phyloP scores from a whole-genome alignment of 2,888 invertebrate species.

The Caenorhabditis sp. region DNA sequence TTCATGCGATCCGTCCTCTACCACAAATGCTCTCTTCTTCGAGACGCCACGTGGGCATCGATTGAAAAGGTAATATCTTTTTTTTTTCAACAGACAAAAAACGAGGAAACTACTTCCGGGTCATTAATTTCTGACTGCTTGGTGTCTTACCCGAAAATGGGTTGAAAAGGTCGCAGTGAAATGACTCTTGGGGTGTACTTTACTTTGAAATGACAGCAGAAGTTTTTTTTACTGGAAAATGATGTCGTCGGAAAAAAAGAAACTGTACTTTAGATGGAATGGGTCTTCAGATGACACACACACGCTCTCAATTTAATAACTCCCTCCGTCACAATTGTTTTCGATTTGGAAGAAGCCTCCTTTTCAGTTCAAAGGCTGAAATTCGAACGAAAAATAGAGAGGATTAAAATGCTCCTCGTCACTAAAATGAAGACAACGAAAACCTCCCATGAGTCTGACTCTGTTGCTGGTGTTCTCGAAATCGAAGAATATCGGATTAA shows the following conservation, averaged over 20 bases:
- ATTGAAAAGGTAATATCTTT: slow-evolving; percentile 52
- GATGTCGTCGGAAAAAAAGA: neutral
- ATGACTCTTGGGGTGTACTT: neutral
- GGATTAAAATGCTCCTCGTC: slow-evolving; percentile 32
- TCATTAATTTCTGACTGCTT: slow-evolving; percentile 25
- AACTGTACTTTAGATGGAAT: neutral
- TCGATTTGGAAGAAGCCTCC: slow-evolving; percentile 8
- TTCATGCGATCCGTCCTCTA: slow-evolving; percentile 58
- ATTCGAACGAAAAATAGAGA: neutral
- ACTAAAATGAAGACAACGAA: neutral
- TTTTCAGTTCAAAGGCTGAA: neutral
- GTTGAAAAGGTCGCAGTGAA: slow-evolving; percentile 10
- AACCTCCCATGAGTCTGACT: neutral
- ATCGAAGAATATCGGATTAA: slow-evolving; percentile 6
- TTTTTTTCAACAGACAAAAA: neutral
- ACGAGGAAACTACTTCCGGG: slow-evolving; percentile 23
- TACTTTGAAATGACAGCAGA: neutral
- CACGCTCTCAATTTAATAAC: neutral
- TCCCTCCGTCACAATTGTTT: neutral
- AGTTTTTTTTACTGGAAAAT: neutral
- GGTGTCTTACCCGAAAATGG: neutral
- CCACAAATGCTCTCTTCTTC: slow-evolving; percentile 57
- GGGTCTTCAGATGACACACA: slow-evolving; percentile 3
- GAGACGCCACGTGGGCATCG: slow-evolving; percentile 50
- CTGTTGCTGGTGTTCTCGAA: neutral